Evolutionary conservation across 2,113 vertebrate species (phyloP).

Genomic region (Catharus fuscescens): DNA sequence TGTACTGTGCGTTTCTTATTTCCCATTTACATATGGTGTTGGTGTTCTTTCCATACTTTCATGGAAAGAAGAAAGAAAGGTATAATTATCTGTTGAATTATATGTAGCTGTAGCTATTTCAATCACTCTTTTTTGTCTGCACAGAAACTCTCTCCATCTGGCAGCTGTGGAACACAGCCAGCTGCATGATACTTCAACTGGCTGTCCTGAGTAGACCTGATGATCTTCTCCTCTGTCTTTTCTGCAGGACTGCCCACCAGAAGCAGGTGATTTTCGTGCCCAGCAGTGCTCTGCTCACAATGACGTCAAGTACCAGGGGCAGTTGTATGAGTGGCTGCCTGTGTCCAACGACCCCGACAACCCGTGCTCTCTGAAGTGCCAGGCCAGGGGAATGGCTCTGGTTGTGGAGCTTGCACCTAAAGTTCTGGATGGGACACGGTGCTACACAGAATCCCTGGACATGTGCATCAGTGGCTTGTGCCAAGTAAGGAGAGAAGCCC

Average conservation of each 20-base stretch:
- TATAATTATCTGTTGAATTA: not conserved
- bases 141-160: not conserved
- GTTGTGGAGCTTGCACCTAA: slow-evolving; percentile 94
- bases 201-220: not conserved
- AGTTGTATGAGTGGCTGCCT: slow-evolving; percentile 93
- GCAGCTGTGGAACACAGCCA: not conserved
- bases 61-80: not conserved
- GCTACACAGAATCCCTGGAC: slow-evolving; percentile 94
- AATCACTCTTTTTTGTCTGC: not conserved
- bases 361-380: slow-evolving; percentile 92
- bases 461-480: slow-evolving; percentile 97
- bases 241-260: slow-evolving; percentile 89
- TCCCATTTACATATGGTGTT: not conserved
- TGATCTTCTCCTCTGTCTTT: not conserved
- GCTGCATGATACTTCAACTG: not conserved
- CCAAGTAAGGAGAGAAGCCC: slow-evolving; percentile 80
- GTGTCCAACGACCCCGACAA: slow-evolving; percentile 92
- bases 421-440: slow-evolving; percentile 94
- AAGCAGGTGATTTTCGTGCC: slow-evolving; percentile 92
- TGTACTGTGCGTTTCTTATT: not conserved
- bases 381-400: slow-evolving; percentile 80
- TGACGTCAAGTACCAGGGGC: slow-evolving; percentile 90
- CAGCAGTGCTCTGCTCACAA: slow-evolving; percentile 97
- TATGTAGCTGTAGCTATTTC: not conserved
- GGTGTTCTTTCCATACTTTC: not conserved